Evolutionary conservation across 2,797 vertebrate genomes (phyloP), one percentile per base, ranked within the genome.

Genomic region (Coluber constrictor): DNA sequence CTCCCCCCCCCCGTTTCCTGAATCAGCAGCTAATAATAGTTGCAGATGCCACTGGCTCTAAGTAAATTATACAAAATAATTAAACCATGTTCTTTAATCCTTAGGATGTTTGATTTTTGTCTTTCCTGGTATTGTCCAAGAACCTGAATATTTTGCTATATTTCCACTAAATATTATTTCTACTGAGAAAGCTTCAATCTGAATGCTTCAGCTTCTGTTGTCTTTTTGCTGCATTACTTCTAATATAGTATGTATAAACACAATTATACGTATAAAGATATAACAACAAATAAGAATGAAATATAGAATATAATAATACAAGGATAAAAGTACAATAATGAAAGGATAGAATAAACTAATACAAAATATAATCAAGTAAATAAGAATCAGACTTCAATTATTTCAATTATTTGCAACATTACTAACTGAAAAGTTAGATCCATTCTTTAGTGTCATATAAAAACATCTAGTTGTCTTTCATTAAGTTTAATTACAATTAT

Each of bases 11-110:
- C 57, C 23, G 86, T 86, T 92, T 43, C 29, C 29, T 32, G 60
- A 93, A 90, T 92, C 89, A 88, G 51, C 55, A 94, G 25, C 70
- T 83, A 92, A 43, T 90, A 43, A 60, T 87, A 94, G 94, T 91
- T 94, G 94, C 90, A 55, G 91, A 57, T 89, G n/a, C n/a, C n/a
- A 32, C 29, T 32, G n/a, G 66, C 66, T 74, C 86, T 92, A 43
- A 43, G 7, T 43, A 90, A 91, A 94, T 88, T 4, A 89, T 10
- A 91, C 95, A 94, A 89, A 3, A 3, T 91, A 94, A 95, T 95
- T 94, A 95, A 95, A 95, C 90, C 9, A 91, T 95, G 51, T 57
- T 95, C 90, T 93, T 63, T 51, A 63, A 32, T 90, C 92, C 93
- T 94, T 96, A 94, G 92, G 93, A 94, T 91, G 32, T 13, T 63